phyloP scores from a whole-genome alignment of 2,888 invertebrate species.

The Portevinia maculata region DNA sequence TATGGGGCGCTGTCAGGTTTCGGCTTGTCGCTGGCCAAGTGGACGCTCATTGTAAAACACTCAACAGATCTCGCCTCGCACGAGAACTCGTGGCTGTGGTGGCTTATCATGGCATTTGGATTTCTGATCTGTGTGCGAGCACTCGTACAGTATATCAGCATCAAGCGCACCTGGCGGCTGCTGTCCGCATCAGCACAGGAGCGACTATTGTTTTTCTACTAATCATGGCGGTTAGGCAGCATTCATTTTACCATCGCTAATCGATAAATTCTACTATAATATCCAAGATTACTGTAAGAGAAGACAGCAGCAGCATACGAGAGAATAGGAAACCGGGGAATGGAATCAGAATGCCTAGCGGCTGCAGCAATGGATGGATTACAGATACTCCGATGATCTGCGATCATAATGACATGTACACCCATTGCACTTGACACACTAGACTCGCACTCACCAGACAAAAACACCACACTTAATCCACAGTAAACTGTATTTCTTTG shows the following conservation, averaged over 20 bases:
- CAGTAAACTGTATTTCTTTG: slow-evolving; percentile 38
- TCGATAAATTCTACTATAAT: slow-evolving; percentile 56
- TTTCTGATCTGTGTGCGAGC: slow-evolving; percentile 94
- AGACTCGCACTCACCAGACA: slow-evolving; percentile 26
- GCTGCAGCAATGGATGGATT: slow-evolving; percentile 15
- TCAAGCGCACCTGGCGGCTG: slow-evolving; percentile 94
- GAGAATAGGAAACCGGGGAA: slow-evolving; percentile 44
- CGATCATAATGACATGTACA: neutral
- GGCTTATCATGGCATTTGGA: slow-evolving; percentile 95
- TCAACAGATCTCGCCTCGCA: slow-evolving; percentile 93
- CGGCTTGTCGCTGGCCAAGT: slow-evolving; percentile 95
- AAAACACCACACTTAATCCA: neutral
- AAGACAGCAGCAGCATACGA: slow-evolving; percentile 28
- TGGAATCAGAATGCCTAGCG: slow-evolving; percentile 16
- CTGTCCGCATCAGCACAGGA: slow-evolving; percentile 94
- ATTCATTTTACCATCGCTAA: slow-evolving; percentile 60
- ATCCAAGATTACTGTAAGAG: slow-evolving; percentile 56
- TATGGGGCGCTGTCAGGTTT: slow-evolving; percentile 97
- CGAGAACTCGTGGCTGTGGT: slow-evolving; percentile 96
- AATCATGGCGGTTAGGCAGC: slow-evolving; percentile 26
- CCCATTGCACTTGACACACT: slow-evolving; percentile 51
- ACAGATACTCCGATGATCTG: slow-evolving; percentile 6
- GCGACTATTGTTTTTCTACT: slow-evolving; percentile 94
- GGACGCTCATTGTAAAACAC: slow-evolving; percentile 97
- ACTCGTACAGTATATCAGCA: slow-evolving; percentile 93